phyloP scores from a whole-genome alignment of 2,888 invertebrate genomes.

The Chaitophorus viminalis region DNA sequence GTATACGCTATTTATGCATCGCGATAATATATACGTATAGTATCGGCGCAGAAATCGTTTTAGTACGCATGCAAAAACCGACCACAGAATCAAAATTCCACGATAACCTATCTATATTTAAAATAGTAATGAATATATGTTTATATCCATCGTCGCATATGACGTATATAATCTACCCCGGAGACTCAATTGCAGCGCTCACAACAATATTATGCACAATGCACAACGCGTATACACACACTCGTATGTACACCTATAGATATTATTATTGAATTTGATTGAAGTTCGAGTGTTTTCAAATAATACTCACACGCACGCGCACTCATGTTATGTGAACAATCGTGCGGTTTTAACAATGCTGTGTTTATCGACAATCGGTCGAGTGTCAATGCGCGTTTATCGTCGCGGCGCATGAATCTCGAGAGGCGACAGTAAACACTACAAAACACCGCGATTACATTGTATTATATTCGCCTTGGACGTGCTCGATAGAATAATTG shows the following conservation, averaged over 20 bases:
- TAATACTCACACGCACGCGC: neutral
- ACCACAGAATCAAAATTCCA: too few relatives aligned
- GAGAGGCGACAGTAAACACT: neutral
- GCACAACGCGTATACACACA: too few relatives aligned
- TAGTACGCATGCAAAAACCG: too few relatives aligned
- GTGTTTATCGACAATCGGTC: neutral
- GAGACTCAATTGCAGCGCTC: too few relatives aligned
- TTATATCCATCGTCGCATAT: too few relatives aligned
- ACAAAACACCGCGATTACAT: neutral
- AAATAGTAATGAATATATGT: too few relatives aligned
- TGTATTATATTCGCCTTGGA: neutral
- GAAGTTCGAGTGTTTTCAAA: neutral
- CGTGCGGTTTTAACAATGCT: neutral
- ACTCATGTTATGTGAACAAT: neutral
- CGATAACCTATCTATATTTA: too few relatives aligned
- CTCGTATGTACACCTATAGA: too few relatives aligned
- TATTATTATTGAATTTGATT: neutral
- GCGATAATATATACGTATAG: too few relatives aligned
- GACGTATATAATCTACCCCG: neutral
- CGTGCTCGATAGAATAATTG: neutral
- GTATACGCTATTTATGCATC: too few relatives aligned
- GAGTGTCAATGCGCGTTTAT: neutral
- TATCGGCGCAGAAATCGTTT: too few relatives aligned
- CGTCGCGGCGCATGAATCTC: neutral
- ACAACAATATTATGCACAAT: too few relatives aligned